Evolutionary conservation across 1,140 invertebrate species (phyloP), one percentile per base, ranked within the genome.

Genomic region (Brachionus koreanus): DNA sequence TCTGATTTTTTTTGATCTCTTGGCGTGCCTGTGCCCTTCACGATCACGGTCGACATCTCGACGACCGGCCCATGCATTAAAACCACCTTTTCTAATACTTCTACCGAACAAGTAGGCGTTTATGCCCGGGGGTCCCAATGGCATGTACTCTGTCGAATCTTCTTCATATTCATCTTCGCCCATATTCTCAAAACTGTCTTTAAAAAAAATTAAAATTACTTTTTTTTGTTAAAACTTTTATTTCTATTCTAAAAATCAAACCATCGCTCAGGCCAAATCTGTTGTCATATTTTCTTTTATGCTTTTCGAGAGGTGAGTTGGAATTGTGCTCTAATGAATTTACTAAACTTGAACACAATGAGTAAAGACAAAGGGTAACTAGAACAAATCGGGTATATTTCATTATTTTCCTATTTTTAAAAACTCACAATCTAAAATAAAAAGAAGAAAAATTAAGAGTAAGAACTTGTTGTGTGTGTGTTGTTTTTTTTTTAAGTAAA

Each of bases 61-160:
- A n/a, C 76, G 19, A 33, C 76, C 76, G 19, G 76, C 76, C 76
- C 76, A 79, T 35, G 76, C 76, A 65, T 79, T 79, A 25, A 79
- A 79, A 29, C 76, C 76, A 29, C 76, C 76, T 61, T 79, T 74
- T 74, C 42, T 74, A 13, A 74, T 25, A 13, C 69, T 74, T 12
- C 69, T 23, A 9, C 69, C 69, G 13, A 46, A 74, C 29, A 74
- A 10, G n/a, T 74, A 74, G 2, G 69, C 69, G 23, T 74, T 74
- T 43, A 74, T 74, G 25, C 42, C 69, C 9, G 69, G 69, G 3
- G 69, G 69, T 49, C 69, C 69, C 23, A 74, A 29, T n/a, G 37
- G 69, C 23, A 43, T 46, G 25, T 74, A 74, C 39, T 74, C 69
- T 7, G 42, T 43, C 19, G 69, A 74, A 6, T 74, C 69, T 9